phyloP scores from a whole-genome alignment of 1,140 invertebrate genomes.

The Procambarus clarkii region DNA sequence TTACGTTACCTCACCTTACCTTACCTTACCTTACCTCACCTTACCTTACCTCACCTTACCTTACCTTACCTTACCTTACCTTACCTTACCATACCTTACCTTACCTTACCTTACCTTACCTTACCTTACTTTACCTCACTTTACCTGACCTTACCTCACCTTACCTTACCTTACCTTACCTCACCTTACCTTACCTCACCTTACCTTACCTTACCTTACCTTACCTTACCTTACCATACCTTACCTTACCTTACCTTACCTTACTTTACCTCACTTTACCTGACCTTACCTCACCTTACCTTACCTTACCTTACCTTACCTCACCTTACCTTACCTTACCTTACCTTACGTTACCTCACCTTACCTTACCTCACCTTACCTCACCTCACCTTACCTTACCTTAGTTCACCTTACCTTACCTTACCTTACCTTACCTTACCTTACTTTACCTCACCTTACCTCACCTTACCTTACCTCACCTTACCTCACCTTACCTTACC shows the following conservation, averaged over 20 bases:
- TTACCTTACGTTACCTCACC: not conserved
- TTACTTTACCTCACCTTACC: not conserved
- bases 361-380: not conserved
- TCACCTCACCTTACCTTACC: no score
- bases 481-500: not conserved
- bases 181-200: not conserved
- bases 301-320: no score
- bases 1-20: not conserved
- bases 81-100: not conserved
- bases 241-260: not conserved
- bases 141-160: not conserved
- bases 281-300: no score
- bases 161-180: not conserved
- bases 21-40: not conserved
- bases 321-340: not conserved
- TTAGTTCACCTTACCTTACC: no score
- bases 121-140: not conserved
- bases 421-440: not conserved
- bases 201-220: not conserved
- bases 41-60: not conserved
- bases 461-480: not conserved
- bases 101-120: not conserved
- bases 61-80: slow-evolving; percentile 2
- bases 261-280: no score
- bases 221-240: not conserved